Evolutionary conservation across 2,113 vertebrate genomes (phyloP).

Genomic region (Austrofundulus limnaeus): DNA sequence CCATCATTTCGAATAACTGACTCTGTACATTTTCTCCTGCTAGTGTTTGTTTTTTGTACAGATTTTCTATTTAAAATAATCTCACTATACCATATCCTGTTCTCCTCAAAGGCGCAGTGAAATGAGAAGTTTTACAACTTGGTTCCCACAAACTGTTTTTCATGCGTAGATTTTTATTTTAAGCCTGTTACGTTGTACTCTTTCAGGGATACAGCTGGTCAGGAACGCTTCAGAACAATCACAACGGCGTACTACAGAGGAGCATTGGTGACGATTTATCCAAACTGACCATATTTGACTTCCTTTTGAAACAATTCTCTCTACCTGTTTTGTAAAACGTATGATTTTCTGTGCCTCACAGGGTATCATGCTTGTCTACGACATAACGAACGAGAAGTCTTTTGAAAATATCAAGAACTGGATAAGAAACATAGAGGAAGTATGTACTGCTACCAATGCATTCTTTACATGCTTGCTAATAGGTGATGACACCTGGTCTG

Average conservation of each 20-base stretch:
- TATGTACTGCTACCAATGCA: conserved; percentile 48
- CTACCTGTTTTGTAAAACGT: neutral
- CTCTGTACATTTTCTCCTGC: too few species aligned
- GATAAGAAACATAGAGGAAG: conserved; percentile 97
- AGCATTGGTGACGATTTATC: conserved; percentile 85
- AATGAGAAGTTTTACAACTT: too few species aligned
- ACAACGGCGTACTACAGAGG: conserved; percentile 96
- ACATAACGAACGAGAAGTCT: conserved; percentile 97
- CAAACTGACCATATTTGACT: neutral
- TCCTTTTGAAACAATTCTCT: neutral
- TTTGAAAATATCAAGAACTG: conserved; percentile 98
- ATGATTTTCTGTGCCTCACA: conserved; percentile 34
- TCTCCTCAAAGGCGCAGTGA: too few species aligned
- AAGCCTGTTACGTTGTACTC: neutral
- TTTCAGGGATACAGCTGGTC: conserved; percentile 92
- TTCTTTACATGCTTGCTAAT: neutral
- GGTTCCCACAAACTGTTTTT: too few species aligned
- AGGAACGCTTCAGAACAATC: conserved; percentile 95
- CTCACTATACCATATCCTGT: too few species aligned
- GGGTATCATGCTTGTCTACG: conserved; percentile 97
- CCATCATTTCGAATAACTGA: too few species aligned
- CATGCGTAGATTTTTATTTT: neutral
- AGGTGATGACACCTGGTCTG: too few species aligned
- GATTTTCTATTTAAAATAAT: too few species aligned
- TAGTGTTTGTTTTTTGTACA: too few species aligned